Evolutionary conservation across 2,888 invertebrate genomes (phyloP).

Genomic region (Cheilosia impressa): DNA sequence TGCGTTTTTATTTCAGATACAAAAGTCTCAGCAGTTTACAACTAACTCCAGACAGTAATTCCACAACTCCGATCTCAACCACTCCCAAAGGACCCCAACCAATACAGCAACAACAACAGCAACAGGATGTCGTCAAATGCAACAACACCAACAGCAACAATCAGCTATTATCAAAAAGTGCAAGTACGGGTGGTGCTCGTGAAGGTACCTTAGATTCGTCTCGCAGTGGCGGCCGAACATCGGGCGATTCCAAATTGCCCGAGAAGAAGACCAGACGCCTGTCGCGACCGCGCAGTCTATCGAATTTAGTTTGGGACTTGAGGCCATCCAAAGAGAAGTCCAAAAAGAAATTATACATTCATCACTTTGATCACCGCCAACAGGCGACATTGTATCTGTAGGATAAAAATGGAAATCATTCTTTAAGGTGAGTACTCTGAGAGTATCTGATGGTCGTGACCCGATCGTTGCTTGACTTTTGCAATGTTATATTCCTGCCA

Average conservation of each 20-base stretch:
- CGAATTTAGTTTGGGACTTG: conserved; percentile 93
- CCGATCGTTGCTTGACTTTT: conserved; percentile 19
- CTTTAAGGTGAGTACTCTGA: conserved; percentile 59
- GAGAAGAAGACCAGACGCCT: conserved; percentile 92
- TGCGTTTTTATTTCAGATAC: conserved; percentile 78
- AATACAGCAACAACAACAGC: conserved; percentile 72
- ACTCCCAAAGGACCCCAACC: conserved; percentile 81
- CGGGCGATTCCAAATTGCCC: conserved; percentile 93
- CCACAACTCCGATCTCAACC: conserved; percentile 83
- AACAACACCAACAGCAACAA: conserved; percentile 74
- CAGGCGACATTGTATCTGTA: conserved; percentile 84
- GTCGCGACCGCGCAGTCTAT: conserved; percentile 92
- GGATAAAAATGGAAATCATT: conserved; percentile 65
- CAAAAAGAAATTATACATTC: conserved; percentile 84
- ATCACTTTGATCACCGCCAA: conserved; percentile 84
- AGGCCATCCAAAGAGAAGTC: conserved; percentile 84
- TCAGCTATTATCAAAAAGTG: conserved; percentile 78
- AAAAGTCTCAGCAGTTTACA: conserved; percentile 84
- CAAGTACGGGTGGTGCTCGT: conserved; percentile 84
- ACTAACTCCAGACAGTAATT: conserved; percentile 82
- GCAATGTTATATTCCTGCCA: neutral
- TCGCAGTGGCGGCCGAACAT: conserved; percentile 93
- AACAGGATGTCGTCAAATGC: conserved; percentile 81
- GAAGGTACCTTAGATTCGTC: conserved; percentile 95
- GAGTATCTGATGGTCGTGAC: conserved; percentile 18